Base-by-base conservation (phyloP, 2,113 vertebrate species). In the Festucalex cinctus region DNA sequence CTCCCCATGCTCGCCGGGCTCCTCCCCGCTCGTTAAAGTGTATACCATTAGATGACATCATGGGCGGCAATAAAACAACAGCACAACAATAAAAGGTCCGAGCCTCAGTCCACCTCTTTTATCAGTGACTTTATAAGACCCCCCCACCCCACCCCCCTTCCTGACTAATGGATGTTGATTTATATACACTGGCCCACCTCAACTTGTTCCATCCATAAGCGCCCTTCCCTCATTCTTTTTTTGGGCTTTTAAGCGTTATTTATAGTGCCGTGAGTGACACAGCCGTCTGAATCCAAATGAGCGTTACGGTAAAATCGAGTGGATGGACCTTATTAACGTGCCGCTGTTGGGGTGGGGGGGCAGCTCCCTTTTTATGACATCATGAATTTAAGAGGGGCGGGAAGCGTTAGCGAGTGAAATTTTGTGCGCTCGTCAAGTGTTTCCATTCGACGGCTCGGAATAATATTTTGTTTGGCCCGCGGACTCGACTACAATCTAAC, bases 21-120 rank as follows among this genome's bases (percentile, higher is more conserved):
- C 81, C 80, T 81, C 88, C 85, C 80, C 67, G 75, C 63, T 80
- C 78, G 74, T 90, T 84, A 86, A 62, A 83, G 76, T 71, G 68
- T 87, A 86, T 89, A 90, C 84, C 83, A 79, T 88, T 86, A 81
- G 84, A 91, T 92, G 92, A 93, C 90, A 91, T 92, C 91, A 92
- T 80, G 68, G 69, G 82, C 85, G 69, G 82, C 85, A 83, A 81
- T 91, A 88, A 90, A 90, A 70, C 86, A 86, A 89, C 88, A 91
- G 88, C 88, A 86, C 76, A 86, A 87, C 88, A 86, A 91, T 91
- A 90, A 90, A 88, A 85, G 81, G 61, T 64, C 69, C 53, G 65
- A 77, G 69, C 71, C 46, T 54, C 75, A 56, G 78, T 77, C 81
- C 85, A 74, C 83, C 84, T 83, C 85, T 75, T 90, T 88, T 86